Percentiles rank a stretch among this genome's conserved stretches.
These are phyloP conservation scores for Rhabditoides inermis DNA, from an alignment of 2,888 invertebrate genomes.

Conservation along the genomic window DNA sequence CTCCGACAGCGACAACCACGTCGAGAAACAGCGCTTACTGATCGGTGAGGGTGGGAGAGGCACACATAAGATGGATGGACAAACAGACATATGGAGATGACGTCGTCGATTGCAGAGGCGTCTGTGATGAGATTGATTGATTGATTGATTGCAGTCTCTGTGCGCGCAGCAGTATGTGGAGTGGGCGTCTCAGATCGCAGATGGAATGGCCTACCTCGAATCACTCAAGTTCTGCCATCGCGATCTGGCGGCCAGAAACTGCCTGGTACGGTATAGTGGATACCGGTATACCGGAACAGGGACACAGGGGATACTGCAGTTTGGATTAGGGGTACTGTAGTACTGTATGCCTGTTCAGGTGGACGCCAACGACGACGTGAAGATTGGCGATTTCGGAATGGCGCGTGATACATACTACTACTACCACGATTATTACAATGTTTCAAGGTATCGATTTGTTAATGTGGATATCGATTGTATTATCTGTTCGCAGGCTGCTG, in stretches of 20 bases:
- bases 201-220: slow-evolving; percentile 94
- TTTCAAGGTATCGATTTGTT: too few relatives aligned
- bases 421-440: slow-evolving; percentile 90
- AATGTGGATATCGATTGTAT: too few relatives aligned
- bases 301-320: too few relatives aligned
- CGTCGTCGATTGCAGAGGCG: slow-evolving; percentile 41
- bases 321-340: too few relatives aligned
- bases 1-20: slow-evolving; percentile 21
- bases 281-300: too few relatives aligned
- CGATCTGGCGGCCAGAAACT: slow-evolving; percentile 86
- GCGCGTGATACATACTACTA: slow-evolving; percentile 79
- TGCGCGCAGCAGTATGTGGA: slow-evolving; percentile 54
- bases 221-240: slow-evolving; percentile 82
- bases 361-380: slow-evolving; percentile 32
- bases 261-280: too few relatives aligned
- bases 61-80: too few relatives aligned
- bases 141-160: too few relatives aligned
- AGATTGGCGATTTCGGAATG: slow-evolving; percentile 58
- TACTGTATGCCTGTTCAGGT: too few relatives aligned
- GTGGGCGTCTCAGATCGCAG: slow-evolving; percentile 72
- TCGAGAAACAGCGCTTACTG: slow-evolving; percentile 46
- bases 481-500: too few relatives aligned
- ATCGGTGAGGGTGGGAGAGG: slow-evolving; percentile 40
- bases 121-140: slow-evolving; percentile 51
- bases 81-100: too few relatives aligned